Conservation (phyloP, 2,797 vertebrate species). For the Coranthus polyacanthus region DNA sequence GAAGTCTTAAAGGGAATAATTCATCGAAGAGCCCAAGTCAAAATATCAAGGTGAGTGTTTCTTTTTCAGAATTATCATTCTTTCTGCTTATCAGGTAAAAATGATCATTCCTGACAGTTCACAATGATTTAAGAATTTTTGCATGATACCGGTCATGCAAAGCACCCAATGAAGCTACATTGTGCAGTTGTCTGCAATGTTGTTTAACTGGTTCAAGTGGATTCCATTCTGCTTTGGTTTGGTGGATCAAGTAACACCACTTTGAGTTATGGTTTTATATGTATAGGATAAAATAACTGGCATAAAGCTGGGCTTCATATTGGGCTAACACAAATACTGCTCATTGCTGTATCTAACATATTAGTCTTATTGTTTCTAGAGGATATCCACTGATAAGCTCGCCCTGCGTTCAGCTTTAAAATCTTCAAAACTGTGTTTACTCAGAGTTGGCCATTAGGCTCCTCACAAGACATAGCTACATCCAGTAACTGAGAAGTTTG, state of each 20-base stretch:
- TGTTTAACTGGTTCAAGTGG: conserved; percentile 55
- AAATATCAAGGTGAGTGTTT: conserved; percentile 88
- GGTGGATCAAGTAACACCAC: conserved; percentile 1
- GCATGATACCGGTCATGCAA: background rate
- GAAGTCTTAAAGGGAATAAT: conserved; percentile 74
- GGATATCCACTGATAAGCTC: too few species aligned
- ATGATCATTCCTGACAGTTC: background rate
- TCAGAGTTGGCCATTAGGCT: conserved; percentile 39
- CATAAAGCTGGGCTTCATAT: background rate
- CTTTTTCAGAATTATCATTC: conserved; percentile 6
- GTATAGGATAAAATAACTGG: background rate
- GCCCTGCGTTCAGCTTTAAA: conserved; percentile 15
- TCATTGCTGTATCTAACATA: background rate
- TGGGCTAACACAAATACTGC: background rate
- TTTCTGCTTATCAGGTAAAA: background rate
- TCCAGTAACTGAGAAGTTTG: conserved; percentile 69
- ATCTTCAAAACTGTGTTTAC: conserved; percentile 60
- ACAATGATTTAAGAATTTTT: background rate
- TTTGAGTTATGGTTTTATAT: conserved; percentile 2
- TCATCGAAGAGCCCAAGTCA: conserved; percentile 70
- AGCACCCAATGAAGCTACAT: background rate
- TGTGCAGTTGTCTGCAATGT: conserved; percentile 20
- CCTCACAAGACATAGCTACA: conserved; percentile 43
- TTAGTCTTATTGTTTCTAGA: background rate
- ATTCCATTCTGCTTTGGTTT: conserved; percentile 38